Evolutionary conservation across 2,888 invertebrate genomes (phyloP), one percentile per base, ranked within the genome.

Genomic region (Melieria omissa): DNA sequence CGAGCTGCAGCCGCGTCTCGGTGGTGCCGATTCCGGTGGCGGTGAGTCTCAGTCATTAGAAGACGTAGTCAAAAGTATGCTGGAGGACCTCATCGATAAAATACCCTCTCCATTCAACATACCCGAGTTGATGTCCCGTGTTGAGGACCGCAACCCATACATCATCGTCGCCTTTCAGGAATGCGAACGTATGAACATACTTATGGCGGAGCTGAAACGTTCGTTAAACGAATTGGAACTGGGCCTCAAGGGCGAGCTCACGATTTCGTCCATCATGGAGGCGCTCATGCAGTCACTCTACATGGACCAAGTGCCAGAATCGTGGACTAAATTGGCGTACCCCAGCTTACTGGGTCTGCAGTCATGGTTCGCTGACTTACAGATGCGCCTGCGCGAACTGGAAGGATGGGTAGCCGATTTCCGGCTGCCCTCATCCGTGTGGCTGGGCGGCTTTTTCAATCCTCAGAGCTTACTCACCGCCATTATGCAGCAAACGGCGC

Each of bases 391-490:
- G 49, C 91, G 91, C 73, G 96, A 96, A 81, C 88, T 96, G 0
- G 95, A 97, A 83, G 91, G 90, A 74, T 98, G 98, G 98, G 92
- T 94, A 4, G 90, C 92, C 0, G 97, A 97, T 86, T 97, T 97
- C 78, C 90, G 93, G 89, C 88, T 97, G 77, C 97, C 97, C 0
- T 89, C 95, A 0, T 91, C 95, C 0, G 94, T 97, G 12, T 98
- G 98, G 98, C 88, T 98, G 67, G 96, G 93, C 9, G 98, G 97
- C 7, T 96, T 98, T 87, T 98, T 98, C 88, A 98, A 98, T 88
- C 98, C 98, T 0, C 98, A 98, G 87, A 97, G 97, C 9, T 96
- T 98, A 87, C 88, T 98, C 47, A 98, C 98, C 0, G 98, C 98
- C 49, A 97, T 98, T 83, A 97, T 98, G 97, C 98, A 98, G 88